These are phyloP conservation scores for Zaprionus capensis DNA, from an alignment of 1,140 invertebrate species.

Conservation along the genomic window DNA sequence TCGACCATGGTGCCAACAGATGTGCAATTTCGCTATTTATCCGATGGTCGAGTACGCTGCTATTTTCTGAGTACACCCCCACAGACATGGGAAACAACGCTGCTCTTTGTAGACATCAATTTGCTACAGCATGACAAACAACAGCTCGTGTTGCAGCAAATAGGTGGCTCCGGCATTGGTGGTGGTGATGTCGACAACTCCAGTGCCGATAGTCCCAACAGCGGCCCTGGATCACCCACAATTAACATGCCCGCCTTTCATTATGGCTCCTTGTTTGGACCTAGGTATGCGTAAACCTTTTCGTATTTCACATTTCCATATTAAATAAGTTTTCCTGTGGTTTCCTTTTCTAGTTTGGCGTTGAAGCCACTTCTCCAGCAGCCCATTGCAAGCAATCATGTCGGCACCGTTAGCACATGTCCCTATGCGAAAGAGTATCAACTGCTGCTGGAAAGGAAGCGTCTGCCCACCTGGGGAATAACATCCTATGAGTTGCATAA, in stretches of 20 bases:
- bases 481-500: slow-evolving; percentile 95
- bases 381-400: slow-evolving; percentile 88
- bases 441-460: slow-evolving; percentile 94
- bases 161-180: slow-evolving; percentile 21
- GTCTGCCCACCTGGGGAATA: slow-evolving; percentile 96
- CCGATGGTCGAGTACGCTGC: slow-evolving; percentile 91
- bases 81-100: slow-evolving; percentile 94
- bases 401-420: slow-evolving; percentile 84
- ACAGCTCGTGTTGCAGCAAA: slow-evolving; percentile 46
- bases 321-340: background rate
- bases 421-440: slow-evolving; percentile 93
- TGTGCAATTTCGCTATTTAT: slow-evolving; percentile 91
- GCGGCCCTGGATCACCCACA: slow-evolving; percentile 51
- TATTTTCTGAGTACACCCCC: slow-evolving; percentile 95
- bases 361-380: slow-evolving; percentile 90
- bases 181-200: slow-evolving; percentile 17
- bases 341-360: slow-evolving; percentile 84
- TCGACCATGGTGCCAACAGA: slow-evolving; percentile 91
- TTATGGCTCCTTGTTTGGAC: slow-evolving; percentile 50
- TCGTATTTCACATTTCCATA: background rate
- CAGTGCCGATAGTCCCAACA: slow-evolving; percentile 34
- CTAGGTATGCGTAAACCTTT: slow-evolving; percentile 38
- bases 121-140: slow-evolving; percentile 60
- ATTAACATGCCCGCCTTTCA: slow-evolving; percentile 44
- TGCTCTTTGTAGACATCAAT: slow-evolving; percentile 93